phyloP scores from a whole-genome alignment of 30 jellyfish, hydroid and myxozoan genomes.

The Turritopsis dohrnii region DNA sequence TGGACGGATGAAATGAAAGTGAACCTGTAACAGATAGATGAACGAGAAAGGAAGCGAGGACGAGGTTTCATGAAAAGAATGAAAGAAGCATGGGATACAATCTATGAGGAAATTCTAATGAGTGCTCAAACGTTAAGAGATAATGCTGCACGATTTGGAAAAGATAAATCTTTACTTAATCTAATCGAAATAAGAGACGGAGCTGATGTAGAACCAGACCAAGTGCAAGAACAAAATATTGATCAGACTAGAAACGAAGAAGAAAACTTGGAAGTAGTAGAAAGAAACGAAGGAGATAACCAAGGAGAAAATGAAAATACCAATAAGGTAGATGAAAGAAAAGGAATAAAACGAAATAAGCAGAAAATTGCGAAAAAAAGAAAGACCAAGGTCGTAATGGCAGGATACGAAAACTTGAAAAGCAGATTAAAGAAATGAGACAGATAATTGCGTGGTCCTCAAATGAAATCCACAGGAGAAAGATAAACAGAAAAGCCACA shows the following conservation, averaged over 20 bases:
- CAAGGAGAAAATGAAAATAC: no score
- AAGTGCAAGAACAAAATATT: neutral
- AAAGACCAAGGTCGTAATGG: no score
- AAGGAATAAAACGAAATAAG: no score
- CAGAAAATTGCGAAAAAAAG: no score
- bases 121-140: constrained; percentile 19
- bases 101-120: neutral
- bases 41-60: constrained; percentile 18
- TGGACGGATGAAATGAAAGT: constrained; percentile 18
- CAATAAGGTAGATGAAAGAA: no score
- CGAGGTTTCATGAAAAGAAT: constrained; percentile 18
- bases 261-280: no score
- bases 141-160: constrained; percentile 3
- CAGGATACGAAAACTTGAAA: no score
- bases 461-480: no score
- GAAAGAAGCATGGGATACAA: constrained; percentile 24
- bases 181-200: constrained; percentile 17
- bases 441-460: no score
- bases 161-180: constrained; percentile 9
- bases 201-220: constrained; percentile 10
- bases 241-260: constrained; percentile 13
- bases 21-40: neutral
- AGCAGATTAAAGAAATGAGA: no score
- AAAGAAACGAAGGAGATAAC: no score
- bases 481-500: no score